These are phyloP conservation scores for Drosophila pseudotalamancana DNA, from an alignment of 2,888 invertebrate genomes.

Conservation along the genomic window DNA sequence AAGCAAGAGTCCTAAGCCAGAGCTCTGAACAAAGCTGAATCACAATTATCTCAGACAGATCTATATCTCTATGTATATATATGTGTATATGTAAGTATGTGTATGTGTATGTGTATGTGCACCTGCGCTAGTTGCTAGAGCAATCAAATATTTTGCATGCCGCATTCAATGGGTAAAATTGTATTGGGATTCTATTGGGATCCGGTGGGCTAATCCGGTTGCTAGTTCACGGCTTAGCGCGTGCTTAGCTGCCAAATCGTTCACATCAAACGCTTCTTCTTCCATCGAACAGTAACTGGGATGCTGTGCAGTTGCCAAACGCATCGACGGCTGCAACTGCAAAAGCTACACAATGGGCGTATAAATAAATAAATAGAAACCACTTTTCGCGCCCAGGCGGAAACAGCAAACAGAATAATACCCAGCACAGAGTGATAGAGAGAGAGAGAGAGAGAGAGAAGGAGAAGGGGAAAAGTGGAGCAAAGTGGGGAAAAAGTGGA, in stretches of 20 bases:
- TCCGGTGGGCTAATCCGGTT: conserved; percentile 43
- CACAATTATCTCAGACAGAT: no score
- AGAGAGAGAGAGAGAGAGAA: not conserved
- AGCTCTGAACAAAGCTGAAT: not conserved
- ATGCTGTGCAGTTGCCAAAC: not conserved
- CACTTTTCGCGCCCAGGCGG: conserved; percentile 69
- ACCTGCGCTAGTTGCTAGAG: conserved; percentile 2
- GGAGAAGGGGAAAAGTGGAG: not conserved
- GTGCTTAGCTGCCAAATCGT: conserved; percentile 58
- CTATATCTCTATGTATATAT: not conserved
- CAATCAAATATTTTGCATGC: no score
- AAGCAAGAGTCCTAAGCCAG: not conserved
- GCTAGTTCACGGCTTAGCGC: conserved; percentile 53
- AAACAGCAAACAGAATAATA: conserved; percentile 61
- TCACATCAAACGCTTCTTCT: conserved; percentile 36
- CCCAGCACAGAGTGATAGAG: no score
- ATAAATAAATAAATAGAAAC: conserved; percentile 76
- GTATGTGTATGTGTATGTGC: not conserved
- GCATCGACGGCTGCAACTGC: conserved; percentile 27
- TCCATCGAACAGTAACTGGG: conserved; percentile 1
- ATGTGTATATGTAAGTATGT: not conserved
- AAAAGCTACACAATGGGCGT: conserved; percentile 61
- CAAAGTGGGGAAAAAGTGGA: not conserved
- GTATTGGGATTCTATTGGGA: conserved; percentile 32
- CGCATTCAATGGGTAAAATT: no score